phyloP scores from a whole-genome alignment of 1,140 invertebrate species.

The Drosophila persimilis region DNA sequence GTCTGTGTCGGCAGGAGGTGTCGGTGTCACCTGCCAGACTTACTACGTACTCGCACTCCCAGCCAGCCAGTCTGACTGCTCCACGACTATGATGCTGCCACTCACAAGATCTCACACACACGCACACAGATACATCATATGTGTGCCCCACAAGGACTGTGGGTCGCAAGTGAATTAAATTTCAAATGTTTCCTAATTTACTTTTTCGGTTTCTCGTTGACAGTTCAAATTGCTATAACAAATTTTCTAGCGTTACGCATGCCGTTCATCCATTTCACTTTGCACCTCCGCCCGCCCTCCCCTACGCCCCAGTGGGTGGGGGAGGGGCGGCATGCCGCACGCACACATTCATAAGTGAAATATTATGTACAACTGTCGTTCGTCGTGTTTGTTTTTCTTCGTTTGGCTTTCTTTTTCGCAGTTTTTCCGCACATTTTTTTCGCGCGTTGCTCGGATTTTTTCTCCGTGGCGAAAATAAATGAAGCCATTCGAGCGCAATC shows the following conservation, averaged over 20 bases:
- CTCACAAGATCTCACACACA: conserved; percentile 28
- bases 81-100: conserved; percentile 54
- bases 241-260: conserved; percentile 78
- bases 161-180: conserved; percentile 73
- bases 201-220: conserved; percentile 80
- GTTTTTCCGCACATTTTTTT: conserved; percentile 38
- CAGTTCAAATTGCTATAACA: conserved; percentile 82
- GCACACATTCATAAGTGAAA: conserved; percentile 79
- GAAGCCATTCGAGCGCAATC: conserved; percentile 79
- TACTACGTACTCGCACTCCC: not conserved
- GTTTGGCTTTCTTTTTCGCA: conserved; percentile 42
- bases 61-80: not conserved
- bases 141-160: conserved; percentile 15
- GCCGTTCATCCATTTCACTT: conserved; percentile 76
- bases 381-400: conserved; percentile 69
- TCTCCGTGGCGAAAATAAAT: conserved; percentile 66
- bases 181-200: conserved; percentile 82
- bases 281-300: conserved; percentile 6
- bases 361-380: conserved; percentile 81
- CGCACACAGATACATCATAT: conserved; percentile 5
- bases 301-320: too few species aligned
- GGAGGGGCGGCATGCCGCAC: conserved; percentile 10
- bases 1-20: conserved; percentile 57
- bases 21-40: conserved; percentile 77
- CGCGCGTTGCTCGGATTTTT: conserved; percentile 20